Base-by-base conservation (phyloP, 2,888 invertebrate genomes). In the Drepana falcataria region DNA sequence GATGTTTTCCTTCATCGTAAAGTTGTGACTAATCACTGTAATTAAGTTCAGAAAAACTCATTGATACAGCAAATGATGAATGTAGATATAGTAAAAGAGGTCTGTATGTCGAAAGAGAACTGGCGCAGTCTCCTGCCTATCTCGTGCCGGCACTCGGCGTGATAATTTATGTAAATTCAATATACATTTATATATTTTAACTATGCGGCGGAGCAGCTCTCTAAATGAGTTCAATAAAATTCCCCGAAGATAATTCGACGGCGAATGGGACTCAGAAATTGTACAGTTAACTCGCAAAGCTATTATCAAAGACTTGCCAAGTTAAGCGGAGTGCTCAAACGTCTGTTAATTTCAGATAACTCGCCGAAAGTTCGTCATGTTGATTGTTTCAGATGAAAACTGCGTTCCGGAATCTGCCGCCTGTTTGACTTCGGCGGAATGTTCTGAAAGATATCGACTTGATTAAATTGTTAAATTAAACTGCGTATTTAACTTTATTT, bases 271-370 rank as follows among this genome's bases (percentile, higher is more conserved):
- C 33, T 51, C 40, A 33, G 40, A 51, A 49, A 49, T 53, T 9
- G 47, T 47, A 49, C 41, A 6, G 48, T 48, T 48, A 53, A 51
- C 51, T 48, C 40, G 44, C 34, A 6, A 34, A 33, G 35, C 57
- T 59, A 63, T 64, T 63, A 51, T 51, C 40, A 51, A 41, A 21
- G 33, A 7, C 40, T 48, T 9, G 33, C 2, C 6, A 69, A 67
- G 62, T 66, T 67, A 65, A 65, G 62, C 65, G 66, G 60, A 66
- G 65, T 66, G 61, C 55, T 55, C 63, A 59, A 65, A 73, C 68
- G 71, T 68, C 75, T 79, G 79, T 71, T 80, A 81, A 79, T 80
- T 74, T 71, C 66, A 75, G 77, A 79, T 78, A 79, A 74, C 69
- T 75, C 69, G 61, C 53, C 57, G 59, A 60, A 73, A 79, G 71